Evolutionary conservation across 1,140 invertebrate species (phyloP), one percentile per base, ranked within the genome.

Genomic region (Trichonephila clavipes): DNA sequence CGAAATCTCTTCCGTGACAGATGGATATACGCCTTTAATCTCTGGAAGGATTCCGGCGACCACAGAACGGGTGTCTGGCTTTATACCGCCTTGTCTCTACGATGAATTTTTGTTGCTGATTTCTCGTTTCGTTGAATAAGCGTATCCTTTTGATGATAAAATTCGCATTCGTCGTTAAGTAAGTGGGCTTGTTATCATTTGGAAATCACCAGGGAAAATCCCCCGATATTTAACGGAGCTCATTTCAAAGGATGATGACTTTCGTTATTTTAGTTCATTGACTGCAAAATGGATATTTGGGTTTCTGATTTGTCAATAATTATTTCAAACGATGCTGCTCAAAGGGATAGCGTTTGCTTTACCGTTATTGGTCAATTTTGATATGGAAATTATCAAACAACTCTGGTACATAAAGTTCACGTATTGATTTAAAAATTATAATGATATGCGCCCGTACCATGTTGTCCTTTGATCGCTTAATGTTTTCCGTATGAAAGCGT

Each of bases 1-100:
- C 72, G 72, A 59, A 90, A 90, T 90, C 89, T 81, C 58, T 62
- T 82, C 72, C 51, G 89, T 82, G 89, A 90, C 89, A 90, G 69
- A 90, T 90, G 89, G 89, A 82, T n/a, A 77, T 81, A 34, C 44
- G 34, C 34, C 34, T 51, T 69, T 72, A 88, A 88, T 88, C 87
- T 88, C 86, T 44, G 86, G 62, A 64, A 59, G 59, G n/a, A 82
- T 82, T 82, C 34, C 16, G 69, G 34, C 14, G 66, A 21, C 66
- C 66, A 14, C 66, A 69, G 66, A 69, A 69, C 66, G 24, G 69
- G 69, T 28, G 24, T 77, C 28, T 14, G 69, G 69, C 69, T 77
- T 77, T 77, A 34, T 77, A 24, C 34, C 14, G 28, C 28, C 66
- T 69, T 69, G 66, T 69, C 66, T 69, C 3, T 10, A 21, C 21